phyloP scores from a whole-genome alignment of 2,113 vertebrate species.

The Tonatia bakeri region DNA sequence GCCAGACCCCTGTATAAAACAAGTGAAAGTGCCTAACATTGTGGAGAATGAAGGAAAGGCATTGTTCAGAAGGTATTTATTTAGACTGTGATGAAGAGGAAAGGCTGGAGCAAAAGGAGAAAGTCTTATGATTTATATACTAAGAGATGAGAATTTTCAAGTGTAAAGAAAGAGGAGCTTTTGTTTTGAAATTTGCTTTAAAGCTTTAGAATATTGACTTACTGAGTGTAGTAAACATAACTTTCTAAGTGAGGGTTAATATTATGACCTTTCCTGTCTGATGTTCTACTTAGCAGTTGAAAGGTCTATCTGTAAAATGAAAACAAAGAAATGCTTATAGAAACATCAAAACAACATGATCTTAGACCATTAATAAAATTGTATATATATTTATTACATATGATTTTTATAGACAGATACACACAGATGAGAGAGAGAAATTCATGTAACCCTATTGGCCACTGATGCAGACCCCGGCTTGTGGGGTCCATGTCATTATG shows the following conservation, averaged over 20 bases:
- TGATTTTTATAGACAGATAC: not conserved
- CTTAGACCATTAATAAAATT: not conserved
- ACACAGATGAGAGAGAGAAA: not conserved
- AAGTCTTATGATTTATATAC: not conserved
- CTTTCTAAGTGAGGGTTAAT: not conserved
- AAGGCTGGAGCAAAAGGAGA: not conserved
- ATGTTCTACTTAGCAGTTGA: constrained; percentile 29
- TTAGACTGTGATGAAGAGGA: not conserved
- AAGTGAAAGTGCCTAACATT: not conserved
- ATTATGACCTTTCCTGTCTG: not conserved
- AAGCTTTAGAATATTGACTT: not conserved
- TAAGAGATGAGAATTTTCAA: not conserved
- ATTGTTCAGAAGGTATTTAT: not conserved
- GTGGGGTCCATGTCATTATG: too few relatives aligned
- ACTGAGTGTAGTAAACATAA: not conserved
- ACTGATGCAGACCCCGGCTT: too few relatives aligned
- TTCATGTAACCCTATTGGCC: not conserved
- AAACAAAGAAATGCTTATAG: not conserved
- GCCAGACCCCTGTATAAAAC: too few relatives aligned
- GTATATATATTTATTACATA: not conserved
- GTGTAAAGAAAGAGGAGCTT: not conserved
- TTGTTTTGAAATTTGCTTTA: not conserved
- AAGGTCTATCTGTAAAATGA: constrained; percentile 43
- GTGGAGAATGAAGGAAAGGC: not conserved
- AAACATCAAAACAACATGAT: not conserved